Evolutionary conservation across 2,113 vertebrate genomes (phyloP), one percentile per base, ranked within the genome.

Genomic region (Opisthocomus hoazin): DNA sequence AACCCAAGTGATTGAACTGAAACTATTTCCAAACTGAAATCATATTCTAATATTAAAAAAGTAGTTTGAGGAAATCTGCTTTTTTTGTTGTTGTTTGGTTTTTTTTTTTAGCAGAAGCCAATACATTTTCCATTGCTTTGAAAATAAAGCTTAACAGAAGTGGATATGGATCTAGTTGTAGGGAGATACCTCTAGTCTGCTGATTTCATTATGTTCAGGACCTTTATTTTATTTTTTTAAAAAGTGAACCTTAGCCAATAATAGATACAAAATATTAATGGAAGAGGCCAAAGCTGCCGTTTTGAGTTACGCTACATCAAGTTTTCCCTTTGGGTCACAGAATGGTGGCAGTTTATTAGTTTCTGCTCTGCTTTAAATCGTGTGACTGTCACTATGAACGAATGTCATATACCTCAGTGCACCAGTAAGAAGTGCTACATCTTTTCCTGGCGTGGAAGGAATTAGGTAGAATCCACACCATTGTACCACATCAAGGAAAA

Each of bases 301-400:
- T 39, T 19, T 57, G 27, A 57, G 9, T 51, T 66, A 36, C 3
- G 2, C 24, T 50, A n/a, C 9, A 53, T 36, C 3, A 41, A 3
- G 4, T 43, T 82, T 75, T 66, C 15, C 51, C 21, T 78, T 87
- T 58, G 22, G n/a, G 19, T 41, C 20, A 54, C 6, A 11, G 39
- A 66, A 15, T 20, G 6, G n/a, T 68, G 24, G 22, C 12, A 9
- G 2, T 78, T 85, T 50, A 64, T 37, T 63, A 16, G 20, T 78
- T 83, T 80, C 36, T 80, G 21, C 20, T 91, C 27, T 83, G 18
- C 9, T 60, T 83, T 86, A 68, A 79, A 34, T 61, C n/a, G 11
- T 21, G 12, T 58, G 71, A 27, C 24, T 0, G 0, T 75, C 37
- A 50, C 46, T 79, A 18, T 2, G 2, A 85, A 43, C 4, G 21